Percentiles rank a stretch among this genome's conserved stretches.
These are phyloP conservation scores for Micromussa lordhowensis DNA, from an alignment of 92 coral and sea anemone species.

Conservation along the genomic window DNA sequence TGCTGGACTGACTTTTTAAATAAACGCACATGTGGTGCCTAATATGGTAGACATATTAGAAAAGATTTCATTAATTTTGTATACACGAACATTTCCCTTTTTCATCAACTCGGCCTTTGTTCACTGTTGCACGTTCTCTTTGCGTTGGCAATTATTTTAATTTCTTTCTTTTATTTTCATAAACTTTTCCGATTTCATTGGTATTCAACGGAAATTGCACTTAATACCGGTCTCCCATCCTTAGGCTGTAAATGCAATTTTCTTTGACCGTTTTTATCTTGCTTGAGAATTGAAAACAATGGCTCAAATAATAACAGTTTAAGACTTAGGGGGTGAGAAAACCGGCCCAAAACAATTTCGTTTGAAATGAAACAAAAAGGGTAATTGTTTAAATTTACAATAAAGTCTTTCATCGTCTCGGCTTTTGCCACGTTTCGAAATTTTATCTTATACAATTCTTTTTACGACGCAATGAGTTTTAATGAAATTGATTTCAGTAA, in stretches of 20 bases:
- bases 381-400: too few species aligned
- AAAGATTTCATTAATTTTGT: not conserved
- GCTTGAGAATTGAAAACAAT: not conserved
- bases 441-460: not conserved
- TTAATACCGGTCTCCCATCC: not conserved
- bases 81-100: not conserved
- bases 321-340: not conserved
- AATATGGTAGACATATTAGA: not conserved
- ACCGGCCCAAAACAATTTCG: not conserved
- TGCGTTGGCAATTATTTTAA: too few species aligned
- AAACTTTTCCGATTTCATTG: not conserved
- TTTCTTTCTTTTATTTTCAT: not conserved
- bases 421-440: not conserved
- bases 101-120: not conserved
- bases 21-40: not conserved
- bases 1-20: not conserved
- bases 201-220: slow-evolving; percentile 19
- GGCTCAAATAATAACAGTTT: not conserved
- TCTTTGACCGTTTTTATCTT: not conserved
- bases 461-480: not conserved
- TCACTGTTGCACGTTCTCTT: not conserved
- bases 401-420: not conserved
- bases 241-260: not conserved
- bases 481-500: not conserved
- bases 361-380: too few species aligned